phyloP scores from a whole-genome alignment of 1,140 invertebrate genomes.

The Cherax destructor region DNA sequence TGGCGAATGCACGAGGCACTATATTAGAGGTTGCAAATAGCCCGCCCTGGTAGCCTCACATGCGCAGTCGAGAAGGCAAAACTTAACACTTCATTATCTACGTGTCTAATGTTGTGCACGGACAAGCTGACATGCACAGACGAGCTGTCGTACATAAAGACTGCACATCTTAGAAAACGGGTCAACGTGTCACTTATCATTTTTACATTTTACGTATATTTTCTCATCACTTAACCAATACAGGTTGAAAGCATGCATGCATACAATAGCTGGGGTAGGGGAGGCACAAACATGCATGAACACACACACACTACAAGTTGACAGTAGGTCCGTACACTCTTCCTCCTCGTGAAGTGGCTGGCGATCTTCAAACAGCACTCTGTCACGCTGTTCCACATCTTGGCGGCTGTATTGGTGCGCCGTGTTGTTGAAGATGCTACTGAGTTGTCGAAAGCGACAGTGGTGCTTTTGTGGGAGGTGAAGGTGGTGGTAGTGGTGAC shows the following conservation, averaged over 20 bases:
- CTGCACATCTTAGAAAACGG: background rate
- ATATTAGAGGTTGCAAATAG: slow-evolving; percentile 58
- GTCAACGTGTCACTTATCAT: background rate
- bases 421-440: slow-evolving; percentile 14
- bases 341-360: slow-evolving; percentile 57
- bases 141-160: background rate
- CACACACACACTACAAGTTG: background rate
- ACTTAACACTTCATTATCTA: background rate
- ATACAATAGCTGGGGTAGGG: background rate
- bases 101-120: background rate
- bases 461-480: background rate
- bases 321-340: slow-evolving; percentile 42
- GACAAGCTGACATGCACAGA: background rate
- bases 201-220: background rate
- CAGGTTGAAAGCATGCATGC: background rate
- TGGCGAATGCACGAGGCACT: slow-evolving; percentile 54
- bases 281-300: background rate
- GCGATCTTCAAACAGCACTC: slow-evolving; percentile 57
- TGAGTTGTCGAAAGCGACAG: slow-evolving; percentile 9
- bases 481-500: slow-evolving; percentile 21
- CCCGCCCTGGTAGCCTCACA: slow-evolving; percentile 38
- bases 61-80: slow-evolving; percentile 18
- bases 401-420: slow-evolving; percentile 52
- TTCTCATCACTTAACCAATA: background rate
- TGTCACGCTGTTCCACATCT: slow-evolving; percentile 60